Evolutionary conservation across 2,113 vertebrate genomes (phyloP).

Genomic region (Galbula dea): DNA sequence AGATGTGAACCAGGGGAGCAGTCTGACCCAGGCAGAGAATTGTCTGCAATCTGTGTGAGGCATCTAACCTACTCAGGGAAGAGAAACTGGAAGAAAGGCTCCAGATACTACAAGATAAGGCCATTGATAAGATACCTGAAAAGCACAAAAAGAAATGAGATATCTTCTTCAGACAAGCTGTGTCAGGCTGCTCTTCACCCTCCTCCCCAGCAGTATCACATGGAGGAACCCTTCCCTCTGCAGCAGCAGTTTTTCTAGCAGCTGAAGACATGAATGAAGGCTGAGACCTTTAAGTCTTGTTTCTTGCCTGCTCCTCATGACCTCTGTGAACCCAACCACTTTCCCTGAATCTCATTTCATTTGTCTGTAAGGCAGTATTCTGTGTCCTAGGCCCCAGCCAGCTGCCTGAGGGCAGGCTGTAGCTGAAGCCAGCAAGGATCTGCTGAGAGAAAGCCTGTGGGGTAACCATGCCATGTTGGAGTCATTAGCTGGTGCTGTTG

Average conservation of each 20-base stretch:
- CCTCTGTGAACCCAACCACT: background rate
- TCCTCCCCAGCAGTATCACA: background rate
- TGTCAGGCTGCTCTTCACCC: background rate
- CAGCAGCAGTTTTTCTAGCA: background rate
- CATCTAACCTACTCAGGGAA: background rate
- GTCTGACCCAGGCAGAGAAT: background rate
- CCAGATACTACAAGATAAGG: background rate
- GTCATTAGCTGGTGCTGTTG: slow-evolving; percentile 8
- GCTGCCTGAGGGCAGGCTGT: background rate
- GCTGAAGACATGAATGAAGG: background rate
- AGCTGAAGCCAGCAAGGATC: background rate
- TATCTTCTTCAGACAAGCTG: background rate
- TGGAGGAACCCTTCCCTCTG: background rate
- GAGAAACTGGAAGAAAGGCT: background rate
- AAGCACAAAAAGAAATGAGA: background rate
- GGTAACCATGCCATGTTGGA: slow-evolving; percentile 12
- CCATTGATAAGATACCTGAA: background rate
- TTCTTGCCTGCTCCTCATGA: background rate
- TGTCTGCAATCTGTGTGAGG: background rate
- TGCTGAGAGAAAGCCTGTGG: background rate
- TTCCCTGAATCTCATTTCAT: background rate
- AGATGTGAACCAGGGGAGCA: background rate
- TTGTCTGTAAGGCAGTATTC: background rate
- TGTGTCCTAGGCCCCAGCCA: background rate
- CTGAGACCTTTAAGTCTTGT: background rate